Evolutionary conservation across 2,797 vertebrate species (phyloP), one percentile per base, ranked within the genome.

Genomic region (Galaxias olidus): DNA sequence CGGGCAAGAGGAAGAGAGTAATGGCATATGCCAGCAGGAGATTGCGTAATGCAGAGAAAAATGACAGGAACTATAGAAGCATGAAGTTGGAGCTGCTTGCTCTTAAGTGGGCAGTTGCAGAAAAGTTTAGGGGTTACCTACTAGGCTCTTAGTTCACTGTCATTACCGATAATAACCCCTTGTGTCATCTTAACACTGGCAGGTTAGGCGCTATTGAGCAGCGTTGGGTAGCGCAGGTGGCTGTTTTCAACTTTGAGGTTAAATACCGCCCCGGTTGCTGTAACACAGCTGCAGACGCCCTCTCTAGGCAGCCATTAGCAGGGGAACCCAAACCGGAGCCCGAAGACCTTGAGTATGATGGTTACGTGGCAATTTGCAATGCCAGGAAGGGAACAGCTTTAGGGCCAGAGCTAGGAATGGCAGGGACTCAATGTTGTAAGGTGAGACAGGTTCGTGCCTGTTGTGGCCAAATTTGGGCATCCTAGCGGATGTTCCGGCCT

Each of bases 81-180:
- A 59, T 1, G 0, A 59, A 44, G 42, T 18, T 59, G 14, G 58
- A 59, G 42, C 43, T 59, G 14, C 58, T 59, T 6, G 55, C 55
- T 8, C 40, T 4, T 12, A 57, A 57, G n/a, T 5, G 55, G 55
- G 55, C 18, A 4, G 11, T 54, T 4, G 19, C 55, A 4, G 19
- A 58, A 41, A 58, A 43, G 10, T 58, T 58, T 42, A 45, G 43
- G 46, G 58, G 40, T 13, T 59, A 45, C 18, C 8, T 44, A 11
- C 13, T 59, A 6, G 43, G 58, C 14, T 9, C 9, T 6, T 4
- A 59, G 0, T 59, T 59, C 11, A 19, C n/a, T 8, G 58, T 46
- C 10, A 4, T 59, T 4, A 59, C 58, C 46, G 58, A 59, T n/a
- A 59, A 45, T 43, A 59, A 59, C 13, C 58, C 58, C 5, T 15